These are phyloP conservation scores for Galagoides demidoff DNA, from an alignment of 2,797 vertebrate species.

Conservation along the genomic window DNA sequence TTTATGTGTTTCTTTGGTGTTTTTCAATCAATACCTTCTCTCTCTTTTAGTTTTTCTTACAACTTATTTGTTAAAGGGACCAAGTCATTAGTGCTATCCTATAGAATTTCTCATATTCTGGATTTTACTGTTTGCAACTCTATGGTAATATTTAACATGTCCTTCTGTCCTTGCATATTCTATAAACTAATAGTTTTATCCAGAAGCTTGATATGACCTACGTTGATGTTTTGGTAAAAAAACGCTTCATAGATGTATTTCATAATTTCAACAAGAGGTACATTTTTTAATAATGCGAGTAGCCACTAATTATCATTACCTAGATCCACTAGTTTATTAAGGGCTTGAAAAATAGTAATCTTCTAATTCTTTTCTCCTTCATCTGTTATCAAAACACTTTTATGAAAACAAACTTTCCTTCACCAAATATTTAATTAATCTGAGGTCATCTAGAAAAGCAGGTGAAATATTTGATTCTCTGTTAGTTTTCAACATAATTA, in stretches of 20 bases:
- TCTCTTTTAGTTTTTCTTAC: neutral
- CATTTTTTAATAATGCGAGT: neutral
- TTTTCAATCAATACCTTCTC: neutral
- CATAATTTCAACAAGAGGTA: neutral
- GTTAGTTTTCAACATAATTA: slow-evolving; percentile 14
- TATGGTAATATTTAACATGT: neutral
- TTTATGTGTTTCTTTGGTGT: neutral
- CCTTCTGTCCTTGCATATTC: neutral
- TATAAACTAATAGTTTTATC: neutral
- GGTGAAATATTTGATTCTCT: neutral
- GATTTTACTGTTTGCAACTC: slow-evolving; percentile 5
- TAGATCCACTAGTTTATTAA: neutral
- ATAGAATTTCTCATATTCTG: neutral
- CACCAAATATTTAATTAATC: neutral
- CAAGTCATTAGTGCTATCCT: neutral
- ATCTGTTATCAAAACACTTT: neutral
- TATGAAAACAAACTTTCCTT: slow-evolving; percentile 10
- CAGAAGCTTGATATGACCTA: slow-evolving; percentile 3
- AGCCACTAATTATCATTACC: neutral
- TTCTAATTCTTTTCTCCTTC: slow-evolving; percentile 38
- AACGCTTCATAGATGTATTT: neutral
- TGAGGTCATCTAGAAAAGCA: neutral
- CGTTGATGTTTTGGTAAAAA: neutral
- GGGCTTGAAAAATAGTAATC: neutral
- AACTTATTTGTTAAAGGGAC: slow-evolving; percentile 4